A percentile compares a stretch with the other conserved stretches of the same genome.
Conservation (phyloP, 2,113 vertebrate genomes). For the Catagonus wagneri region DNA sequence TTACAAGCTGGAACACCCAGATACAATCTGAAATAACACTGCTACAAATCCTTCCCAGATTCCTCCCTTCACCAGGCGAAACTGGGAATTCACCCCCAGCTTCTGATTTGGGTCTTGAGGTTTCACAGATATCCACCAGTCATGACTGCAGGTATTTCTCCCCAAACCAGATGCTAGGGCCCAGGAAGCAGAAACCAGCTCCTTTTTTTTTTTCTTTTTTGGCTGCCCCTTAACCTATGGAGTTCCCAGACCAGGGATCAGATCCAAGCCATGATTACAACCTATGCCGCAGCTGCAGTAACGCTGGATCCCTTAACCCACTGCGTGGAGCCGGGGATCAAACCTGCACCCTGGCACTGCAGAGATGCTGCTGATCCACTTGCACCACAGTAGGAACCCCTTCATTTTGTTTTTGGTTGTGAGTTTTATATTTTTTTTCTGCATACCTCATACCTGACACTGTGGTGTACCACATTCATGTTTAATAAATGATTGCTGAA, state of each 20-base stretch:
- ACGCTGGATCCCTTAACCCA: no score
- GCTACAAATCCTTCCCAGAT: not conserved
- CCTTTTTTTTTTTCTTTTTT: not conserved
- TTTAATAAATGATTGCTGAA: not conserved
- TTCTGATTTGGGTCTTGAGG: not conserved
- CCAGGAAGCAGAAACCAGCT: not conserved
- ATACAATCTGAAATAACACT: not conserved
- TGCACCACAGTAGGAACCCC: no score
- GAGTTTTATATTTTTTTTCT: not conserved
- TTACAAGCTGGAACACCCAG: not conserved
- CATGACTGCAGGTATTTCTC: not conserved
- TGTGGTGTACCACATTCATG: not conserved
- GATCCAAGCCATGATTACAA: no score
- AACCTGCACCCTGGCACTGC: no score
- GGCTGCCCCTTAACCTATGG: no score
- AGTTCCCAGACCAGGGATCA: not conserved
- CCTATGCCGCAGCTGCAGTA: no score
- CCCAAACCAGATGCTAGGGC: not conserved
- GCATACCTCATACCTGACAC: not conserved
- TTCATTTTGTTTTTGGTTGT: not conserved
- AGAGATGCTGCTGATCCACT: no score
- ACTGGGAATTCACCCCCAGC: not conserved
- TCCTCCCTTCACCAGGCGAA: not conserved
- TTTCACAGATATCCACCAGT: not conserved
- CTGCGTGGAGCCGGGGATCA: no score